Evolutionary conservation across 2,113 vertebrate species (phyloP).

Genomic region (Leptobrachium leishanense): DNA sequence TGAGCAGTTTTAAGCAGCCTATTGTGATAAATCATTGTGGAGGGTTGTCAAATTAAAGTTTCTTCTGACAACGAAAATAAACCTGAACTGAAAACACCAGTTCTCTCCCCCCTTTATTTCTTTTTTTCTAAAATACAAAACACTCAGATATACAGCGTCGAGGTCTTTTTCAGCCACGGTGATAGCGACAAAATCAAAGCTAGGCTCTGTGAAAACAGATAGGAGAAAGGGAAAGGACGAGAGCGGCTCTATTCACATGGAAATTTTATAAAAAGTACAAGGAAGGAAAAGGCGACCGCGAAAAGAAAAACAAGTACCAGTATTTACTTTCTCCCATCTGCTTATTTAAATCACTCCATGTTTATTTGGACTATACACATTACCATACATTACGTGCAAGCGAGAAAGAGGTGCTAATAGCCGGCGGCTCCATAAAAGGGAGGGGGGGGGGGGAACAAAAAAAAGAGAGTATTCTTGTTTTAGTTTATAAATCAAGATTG

Average conservation of each 20-base stretch:
- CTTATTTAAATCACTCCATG: background rate
- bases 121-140: background rate
- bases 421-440: too few relatives aligned
- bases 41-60: conserved; percentile 59
- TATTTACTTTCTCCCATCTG: conserved; percentile 9
- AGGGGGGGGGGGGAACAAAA: too few relatives aligned
- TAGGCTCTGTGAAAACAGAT: conserved; percentile 28
- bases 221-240: conserved; percentile 27
- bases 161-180: conserved; percentile 21
- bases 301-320: conserved; percentile 2
- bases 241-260: conserved; percentile 39
- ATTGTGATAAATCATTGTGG: conserved; percentile 63
- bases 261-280: conserved; percentile 32
- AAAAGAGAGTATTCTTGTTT: too few relatives aligned
- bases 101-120: too few relatives aligned
- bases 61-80: conserved; percentile 51
- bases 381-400: too few relatives aligned
- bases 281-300: conserved; percentile 22
- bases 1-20: conserved; percentile 60
- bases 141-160: conserved; percentile 3
- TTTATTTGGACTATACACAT: too few relatives aligned
- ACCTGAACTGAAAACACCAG: conserved; percentile 56
- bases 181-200: conserved; percentile 10
- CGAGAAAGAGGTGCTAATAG: too few relatives aligned
- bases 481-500: too few relatives aligned